Base-by-base conservation (phyloP, 2,797 vertebrate genomes). In the Falco columbarius region DNA sequence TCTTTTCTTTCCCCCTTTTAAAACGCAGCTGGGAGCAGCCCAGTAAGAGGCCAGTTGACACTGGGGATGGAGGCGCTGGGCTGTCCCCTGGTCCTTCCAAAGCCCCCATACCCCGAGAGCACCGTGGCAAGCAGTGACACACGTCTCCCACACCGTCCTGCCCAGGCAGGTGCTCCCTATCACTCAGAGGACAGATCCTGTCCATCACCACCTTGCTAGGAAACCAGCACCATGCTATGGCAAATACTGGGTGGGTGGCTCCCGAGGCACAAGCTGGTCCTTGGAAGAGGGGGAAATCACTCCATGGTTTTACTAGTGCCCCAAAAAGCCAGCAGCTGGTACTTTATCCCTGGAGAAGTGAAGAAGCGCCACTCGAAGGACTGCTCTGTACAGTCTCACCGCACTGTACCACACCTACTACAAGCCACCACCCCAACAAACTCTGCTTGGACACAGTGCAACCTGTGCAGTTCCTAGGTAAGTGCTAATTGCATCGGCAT, bases 1-100 rank as follows among this genome's bases (percentile, higher is more conserved):
- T 94, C 81, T 95, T 97, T 89, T 82, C 94, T 95, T 96, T 93
- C 65, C 68, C 92, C 56, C 91, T 95, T 92, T 91, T 38, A 82
- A 77, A 94, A 68, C 0, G 6, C 67, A 74, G 71, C 89, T 92
- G 86, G 66, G 73, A 93, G 46, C 79, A 94, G 70, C 80, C 90
- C 58, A 44, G 84, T 30, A 22, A 85, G 54, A 71, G 51, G 44
- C 36, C 1, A 2, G 46, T 18, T 74, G 62, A 49, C n/a, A 13
- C 9, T 1, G 51, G 63, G 59, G 54, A 30, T 30, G 26, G 86
- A 86, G 49, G 77, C 16, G 4, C 29, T 32, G 49, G 34, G 73
- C 54, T 92, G 44, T 55, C 67, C 70, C 15, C 4, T 7, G 34
- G 49, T 75, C 62, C 29, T 90, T 62, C 18, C 59, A 82, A 62